Evolutionary conservation across 2,888 invertebrate species (phyloP).

Genomic region (Ectemnius cavifrons): DNA sequence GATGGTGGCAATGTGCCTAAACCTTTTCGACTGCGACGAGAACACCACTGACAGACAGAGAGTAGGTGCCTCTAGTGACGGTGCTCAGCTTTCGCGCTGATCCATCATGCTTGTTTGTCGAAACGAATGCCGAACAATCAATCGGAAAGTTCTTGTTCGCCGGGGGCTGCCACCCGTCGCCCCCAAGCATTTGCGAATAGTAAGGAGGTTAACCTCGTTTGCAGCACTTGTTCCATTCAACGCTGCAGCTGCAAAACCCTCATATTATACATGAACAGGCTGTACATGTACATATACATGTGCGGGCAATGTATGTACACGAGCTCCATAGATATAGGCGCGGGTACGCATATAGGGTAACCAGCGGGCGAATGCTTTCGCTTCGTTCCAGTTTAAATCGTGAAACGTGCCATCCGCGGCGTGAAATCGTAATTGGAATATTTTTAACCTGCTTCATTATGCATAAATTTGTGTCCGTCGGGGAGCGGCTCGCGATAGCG

Average conservation of each 20-base stretch:
- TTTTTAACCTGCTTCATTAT: not conserved
- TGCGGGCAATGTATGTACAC: no score
- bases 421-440: not conserved
- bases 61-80: constrained; percentile 17
- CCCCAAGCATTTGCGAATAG: not conserved
- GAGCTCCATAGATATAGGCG: no score
- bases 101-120: constrained; percentile 26
- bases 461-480: not conserved
- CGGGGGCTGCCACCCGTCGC: constrained; percentile 6
- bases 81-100: constrained; percentile 19
- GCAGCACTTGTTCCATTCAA: not conserved
- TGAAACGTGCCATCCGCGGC: not conserved
- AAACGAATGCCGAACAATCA: constrained; percentile 36
- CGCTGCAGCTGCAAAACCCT: not conserved
- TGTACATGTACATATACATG: no score
- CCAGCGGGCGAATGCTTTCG: no score
- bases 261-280: no score
- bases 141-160: constrained; percentile 26
- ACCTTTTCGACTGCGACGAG: constrained; percentile 36
- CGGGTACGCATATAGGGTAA: no score
- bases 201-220: constrained; percentile 7
- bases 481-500: constrained; percentile 35
- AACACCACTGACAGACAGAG: constrained; percentile 15
- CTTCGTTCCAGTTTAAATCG: no score
- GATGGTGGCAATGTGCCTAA: constrained; percentile 28